phyloP scores from a whole-genome alignment of 1,140 invertebrate species.

The Orussus abietinus region DNA sequence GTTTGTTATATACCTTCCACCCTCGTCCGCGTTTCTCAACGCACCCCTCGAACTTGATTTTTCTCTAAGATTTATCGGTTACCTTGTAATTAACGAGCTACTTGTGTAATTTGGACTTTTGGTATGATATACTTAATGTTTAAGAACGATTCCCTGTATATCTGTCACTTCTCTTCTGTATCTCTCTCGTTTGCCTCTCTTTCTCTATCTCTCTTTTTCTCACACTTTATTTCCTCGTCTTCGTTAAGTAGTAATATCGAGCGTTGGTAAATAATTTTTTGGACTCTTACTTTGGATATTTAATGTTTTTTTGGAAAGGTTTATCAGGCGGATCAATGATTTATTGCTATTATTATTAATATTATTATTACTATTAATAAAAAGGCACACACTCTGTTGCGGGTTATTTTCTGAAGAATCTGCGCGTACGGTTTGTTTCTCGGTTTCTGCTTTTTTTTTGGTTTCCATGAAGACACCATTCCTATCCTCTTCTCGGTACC shows the following conservation, averaged over 20 bases:
- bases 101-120: slow-evolving; percentile 8
- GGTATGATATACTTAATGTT: slow-evolving; percentile 2
- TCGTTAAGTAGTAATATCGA: slow-evolving; percentile 18
- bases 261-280: slow-evolving; percentile 24
- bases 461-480: slow-evolving; percentile 1
- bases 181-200: slow-evolving; percentile 17
- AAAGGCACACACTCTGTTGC: slow-evolving; percentile 41
- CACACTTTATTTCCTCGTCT: too few relatives aligned
- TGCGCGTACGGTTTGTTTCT: too few relatives aligned
- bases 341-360: slow-evolving; percentile 20
- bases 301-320: slow-evolving; percentile 30
- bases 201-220: slow-evolving; percentile 1
- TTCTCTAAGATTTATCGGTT: too few relatives aligned
- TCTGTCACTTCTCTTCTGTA: slow-evolving; percentile 1
- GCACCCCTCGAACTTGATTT: too few relatives aligned
- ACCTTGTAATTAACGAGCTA: not conserved
- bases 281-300: slow-evolving; percentile 11
- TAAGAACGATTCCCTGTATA: slow-evolving; percentile 15
- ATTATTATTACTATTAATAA: slow-evolving; percentile 32
- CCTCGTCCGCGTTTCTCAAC: too few relatives aligned
- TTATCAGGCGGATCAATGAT: slow-evolving; percentile 26
- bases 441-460: slow-evolving; percentile 8
- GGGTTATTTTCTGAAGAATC: slow-evolving; percentile 46
- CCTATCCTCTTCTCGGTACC: slow-evolving; percentile 10
- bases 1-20: slow-evolving; percentile 7